Percentiles rank a stretch among this genome's conserved stretches.
Conservation (phyloP, 2,113 vertebrate genomes). For the Pteronura brasiliensis region DNA sequence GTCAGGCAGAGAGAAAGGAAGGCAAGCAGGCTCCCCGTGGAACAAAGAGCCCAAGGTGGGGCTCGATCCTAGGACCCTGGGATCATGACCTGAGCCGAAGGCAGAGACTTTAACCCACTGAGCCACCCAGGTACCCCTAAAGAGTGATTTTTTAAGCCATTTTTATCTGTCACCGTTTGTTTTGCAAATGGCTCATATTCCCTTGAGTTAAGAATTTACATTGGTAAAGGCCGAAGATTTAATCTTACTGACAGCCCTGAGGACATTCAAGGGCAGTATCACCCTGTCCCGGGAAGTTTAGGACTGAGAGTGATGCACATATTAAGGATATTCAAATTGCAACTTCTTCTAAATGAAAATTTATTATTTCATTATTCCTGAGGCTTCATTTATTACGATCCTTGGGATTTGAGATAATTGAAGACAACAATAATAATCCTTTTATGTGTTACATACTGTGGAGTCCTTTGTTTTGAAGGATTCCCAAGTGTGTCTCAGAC, state of each 20-base stretch:
- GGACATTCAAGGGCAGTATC: slow-evolving; percentile 56
- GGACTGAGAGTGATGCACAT: slow-evolving; percentile 42
- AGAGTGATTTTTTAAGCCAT: not conserved
- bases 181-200: slow-evolving; percentile 43
- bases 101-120: too few relatives aligned
- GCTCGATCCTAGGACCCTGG: too few relatives aligned
- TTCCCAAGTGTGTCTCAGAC: not conserved
- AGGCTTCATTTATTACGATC: slow-evolving; percentile 47
- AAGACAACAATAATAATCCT: slow-evolving; percentile 58
- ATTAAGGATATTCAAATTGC: slow-evolving; percentile 60
- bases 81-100: too few relatives aligned
- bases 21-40: too few relatives aligned
- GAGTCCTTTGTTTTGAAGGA: slow-evolving; percentile 42
- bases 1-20: too few relatives aligned
- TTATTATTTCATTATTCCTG: slow-evolving; percentile 74
- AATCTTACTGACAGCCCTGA: slow-evolving; percentile 50
- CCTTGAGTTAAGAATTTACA: slow-evolving; percentile 61
- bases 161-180: slow-evolving; percentile 60
- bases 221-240: slow-evolving; percentile 55
- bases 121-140: too few relatives aligned
- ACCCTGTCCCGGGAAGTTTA: slow-evolving; percentile 9
- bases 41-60: too few relatives aligned
- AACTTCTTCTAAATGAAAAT: slow-evolving; percentile 69
- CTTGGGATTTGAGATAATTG: slow-evolving; percentile 63
- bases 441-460: slow-evolving; percentile 11